Conservation (phyloP, 2,797 vertebrate species). For the Sparus aurata region DNA sequence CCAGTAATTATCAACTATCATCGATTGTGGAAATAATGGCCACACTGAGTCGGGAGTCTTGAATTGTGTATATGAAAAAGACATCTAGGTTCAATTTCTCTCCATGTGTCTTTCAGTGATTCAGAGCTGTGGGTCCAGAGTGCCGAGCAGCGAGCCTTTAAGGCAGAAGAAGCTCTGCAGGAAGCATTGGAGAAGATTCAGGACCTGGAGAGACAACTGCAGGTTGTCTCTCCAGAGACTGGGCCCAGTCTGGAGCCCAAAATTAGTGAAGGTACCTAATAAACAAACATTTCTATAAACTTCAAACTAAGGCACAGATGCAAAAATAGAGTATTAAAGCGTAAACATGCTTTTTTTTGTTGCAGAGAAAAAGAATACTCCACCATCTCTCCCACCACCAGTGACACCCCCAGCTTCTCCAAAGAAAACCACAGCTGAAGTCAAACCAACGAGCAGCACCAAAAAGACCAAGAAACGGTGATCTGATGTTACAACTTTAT, state of each 20-base stretch:
- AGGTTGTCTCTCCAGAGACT: too few relatives aligned
- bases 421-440: conserved; percentile 56
- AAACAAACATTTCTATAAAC: neutral
- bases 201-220: conserved; percentile 83
- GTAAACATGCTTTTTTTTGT: conserved; percentile 29
- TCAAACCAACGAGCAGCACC: conserved; percentile 63
- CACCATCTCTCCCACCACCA: neutral
- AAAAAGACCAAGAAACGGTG: conserved; percentile 76
- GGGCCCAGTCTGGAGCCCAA: conserved; percentile 52
- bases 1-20: neutral
- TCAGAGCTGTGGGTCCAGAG: conserved; percentile 80
- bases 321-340: neutral
- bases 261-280: conserved; percentile 39
- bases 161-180: conserved; percentile 87
- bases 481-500: conserved; percentile 25
- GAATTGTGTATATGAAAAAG: neutral
- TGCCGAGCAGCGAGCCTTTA: conserved; percentile 85
- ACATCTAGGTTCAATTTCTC: neutral
- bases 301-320: neutral
- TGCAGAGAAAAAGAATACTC: conserved; percentile 63
- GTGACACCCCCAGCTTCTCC: conserved; percentile 13
- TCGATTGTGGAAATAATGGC: neutral
- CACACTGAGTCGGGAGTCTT: neutral
- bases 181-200: conserved; percentile 86
- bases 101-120: conserved; percentile 77